Conservation (phyloP, 2,113 vertebrate species). For the Choloepus hoffmanni region DNA sequence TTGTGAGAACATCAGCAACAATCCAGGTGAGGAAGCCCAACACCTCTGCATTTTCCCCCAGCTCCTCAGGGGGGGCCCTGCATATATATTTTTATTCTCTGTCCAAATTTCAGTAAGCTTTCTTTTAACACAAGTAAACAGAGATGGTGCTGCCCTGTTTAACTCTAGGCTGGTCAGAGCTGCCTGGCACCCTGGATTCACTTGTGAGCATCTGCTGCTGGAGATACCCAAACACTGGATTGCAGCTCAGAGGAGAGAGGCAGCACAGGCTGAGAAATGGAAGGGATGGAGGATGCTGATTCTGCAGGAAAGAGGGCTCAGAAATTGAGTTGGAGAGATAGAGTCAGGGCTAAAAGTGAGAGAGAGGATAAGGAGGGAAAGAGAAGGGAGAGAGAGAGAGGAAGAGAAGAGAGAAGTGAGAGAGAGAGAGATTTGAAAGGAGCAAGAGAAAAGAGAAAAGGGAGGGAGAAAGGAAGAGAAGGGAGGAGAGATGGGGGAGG, state of each 20-base stretch:
- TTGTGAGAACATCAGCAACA: no score
- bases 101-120: no score
- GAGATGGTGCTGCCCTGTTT: neutral
- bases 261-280: neutral
- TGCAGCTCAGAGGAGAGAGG: neutral
- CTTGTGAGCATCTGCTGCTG: neutral
- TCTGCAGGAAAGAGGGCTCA: neutral
- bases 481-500: neutral
- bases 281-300: neutral
- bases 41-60: no score
- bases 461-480: neutral
- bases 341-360: no score
- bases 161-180: neutral
- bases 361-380: neutral
- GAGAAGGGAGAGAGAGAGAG: neutral
- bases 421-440: no score
- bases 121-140: neutral
- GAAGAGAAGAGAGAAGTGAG: neutral
- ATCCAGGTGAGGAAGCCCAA: no score
- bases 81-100: no score
- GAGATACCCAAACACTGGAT: neutral
- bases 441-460: no score
- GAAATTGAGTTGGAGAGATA: neutral
- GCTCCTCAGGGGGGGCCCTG: no score
- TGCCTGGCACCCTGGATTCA: neutral